Percentiles rank a stretch among this genome's conserved stretches.
phyloP scores from a whole-genome alignment of 2,888 invertebrate genomes.

The Conops quadrifasciatus region DNA sequence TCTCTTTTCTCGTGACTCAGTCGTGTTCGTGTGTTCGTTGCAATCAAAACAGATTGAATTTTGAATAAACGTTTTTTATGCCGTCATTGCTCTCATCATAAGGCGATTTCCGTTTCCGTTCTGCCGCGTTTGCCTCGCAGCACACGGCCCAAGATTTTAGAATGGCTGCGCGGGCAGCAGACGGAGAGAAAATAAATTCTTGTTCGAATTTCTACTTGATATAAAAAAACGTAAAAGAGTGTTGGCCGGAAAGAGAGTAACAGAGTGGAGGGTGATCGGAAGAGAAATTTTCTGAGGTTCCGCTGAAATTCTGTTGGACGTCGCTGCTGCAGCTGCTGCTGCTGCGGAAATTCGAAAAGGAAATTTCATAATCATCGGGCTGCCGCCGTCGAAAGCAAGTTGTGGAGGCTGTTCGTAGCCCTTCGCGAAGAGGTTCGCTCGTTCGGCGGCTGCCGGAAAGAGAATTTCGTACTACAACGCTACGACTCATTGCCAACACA shows the following conservation, averaged over 20 bases:
- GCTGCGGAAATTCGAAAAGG: constrained; percentile 29
- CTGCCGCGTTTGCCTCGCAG: neutral
- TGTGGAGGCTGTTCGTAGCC: neutral
- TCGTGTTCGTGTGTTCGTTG: neutral
- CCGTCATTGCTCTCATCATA: constrained; percentile 4
- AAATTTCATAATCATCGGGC: constrained; percentile 30
- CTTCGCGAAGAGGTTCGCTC: neutral
- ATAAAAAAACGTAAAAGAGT: neutral
- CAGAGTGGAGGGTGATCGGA: neutral
- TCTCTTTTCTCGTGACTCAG: neutral
- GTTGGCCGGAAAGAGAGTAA: neutral
- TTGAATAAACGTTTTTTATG: constrained; percentile 19
- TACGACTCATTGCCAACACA: neutral
- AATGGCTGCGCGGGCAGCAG: neutral
- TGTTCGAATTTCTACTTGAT: neutral
- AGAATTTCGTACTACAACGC: neutral
- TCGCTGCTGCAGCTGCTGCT: neutral
- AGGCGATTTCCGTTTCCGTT: constrained; percentile 29
- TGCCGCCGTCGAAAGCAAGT: neutral
- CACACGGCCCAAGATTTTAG: neutral
- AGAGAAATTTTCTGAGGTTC: constrained; percentile 4
- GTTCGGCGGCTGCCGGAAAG: neutral
- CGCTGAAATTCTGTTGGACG: constrained; percentile 1
- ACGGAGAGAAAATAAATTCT: constrained; percentile 3
- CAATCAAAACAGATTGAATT: constrained; percentile 27